A percentile compares a stretch with the other conserved stretches of the same genome.
These are phyloP conservation scores for Zophobas morio DNA, from an alignment of 1,140 invertebrate species.

Conservation along the genomic window DNA sequence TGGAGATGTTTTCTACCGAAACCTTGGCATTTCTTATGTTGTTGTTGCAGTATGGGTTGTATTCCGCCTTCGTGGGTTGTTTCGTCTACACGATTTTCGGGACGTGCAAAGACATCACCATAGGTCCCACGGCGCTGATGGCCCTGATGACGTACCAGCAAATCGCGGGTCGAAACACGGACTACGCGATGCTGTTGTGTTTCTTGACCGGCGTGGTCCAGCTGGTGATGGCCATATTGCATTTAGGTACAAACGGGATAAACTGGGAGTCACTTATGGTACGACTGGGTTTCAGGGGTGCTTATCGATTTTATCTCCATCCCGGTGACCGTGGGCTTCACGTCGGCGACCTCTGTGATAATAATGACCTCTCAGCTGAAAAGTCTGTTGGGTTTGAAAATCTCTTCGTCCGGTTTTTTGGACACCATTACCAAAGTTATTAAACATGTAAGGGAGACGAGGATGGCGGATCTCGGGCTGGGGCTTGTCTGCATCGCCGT, in stretches of 20 bases:
- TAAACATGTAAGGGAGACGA: conserved; percentile 74
- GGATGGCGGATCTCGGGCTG: conserved; percentile 77
- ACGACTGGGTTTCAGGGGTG: conserved; percentile 78
- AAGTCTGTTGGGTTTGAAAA: conserved; percentile 83
- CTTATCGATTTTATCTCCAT: conserved; percentile 95
- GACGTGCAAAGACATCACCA: conserved; percentile 92
- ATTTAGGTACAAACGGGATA: conserved; percentile 74
- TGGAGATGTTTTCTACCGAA: background rate
- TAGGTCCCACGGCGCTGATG: conserved; percentile 89
- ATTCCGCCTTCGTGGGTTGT: conserved; percentile 93
- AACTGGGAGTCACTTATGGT: background rate
- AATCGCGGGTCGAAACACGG: conserved; percentile 76
- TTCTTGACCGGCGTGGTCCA: conserved; percentile 89
- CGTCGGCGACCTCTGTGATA: conserved; percentile 93
- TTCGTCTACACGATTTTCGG: conserved; percentile 93
- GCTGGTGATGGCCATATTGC: conserved; percentile 85
- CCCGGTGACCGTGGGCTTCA: conserved; percentile 94
- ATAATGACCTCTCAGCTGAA: conserved; percentile 92
- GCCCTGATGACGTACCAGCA: conserved; percentile 86
- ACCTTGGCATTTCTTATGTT: conserved; percentile 44
- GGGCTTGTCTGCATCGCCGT: conserved; percentile 80
- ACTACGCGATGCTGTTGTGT: conserved; percentile 88
- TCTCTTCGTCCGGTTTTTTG: conserved; percentile 80
- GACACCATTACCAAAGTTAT: conserved; percentile 78
- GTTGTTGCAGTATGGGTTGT: conserved; percentile 86